Percentiles rank a stretch among this genome's conserved stretches.
Evolutionary conservation across 2,888 invertebrate species (phyloP).

Genomic region (Andrena fulva): DNA sequence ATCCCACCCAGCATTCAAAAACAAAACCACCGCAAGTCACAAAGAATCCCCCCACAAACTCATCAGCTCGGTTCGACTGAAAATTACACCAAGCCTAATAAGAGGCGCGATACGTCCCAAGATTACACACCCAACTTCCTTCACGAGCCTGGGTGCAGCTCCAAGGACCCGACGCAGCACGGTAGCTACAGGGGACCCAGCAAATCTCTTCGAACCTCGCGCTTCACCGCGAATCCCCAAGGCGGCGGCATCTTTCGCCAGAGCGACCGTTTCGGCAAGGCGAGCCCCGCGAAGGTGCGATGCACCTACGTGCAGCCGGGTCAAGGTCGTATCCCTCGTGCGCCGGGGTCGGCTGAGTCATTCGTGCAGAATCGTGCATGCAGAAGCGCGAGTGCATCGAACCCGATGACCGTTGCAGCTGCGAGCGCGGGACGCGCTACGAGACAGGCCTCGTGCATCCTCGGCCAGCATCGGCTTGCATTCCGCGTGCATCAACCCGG

Average conservation of each 20-base stretch:
- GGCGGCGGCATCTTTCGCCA: constrained; percentile 2
- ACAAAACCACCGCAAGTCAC: no score
- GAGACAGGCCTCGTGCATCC: constrained; percentile 62
- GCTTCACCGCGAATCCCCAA: not conserved
- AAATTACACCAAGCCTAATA: no score
- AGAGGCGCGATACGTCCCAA: not conserved
- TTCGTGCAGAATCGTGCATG: constrained; percentile 79
- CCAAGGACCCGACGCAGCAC: not conserved
- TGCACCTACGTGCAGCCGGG: constrained; percentile 81
- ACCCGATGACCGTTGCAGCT: constrained; percentile 83
- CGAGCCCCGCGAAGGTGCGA: constrained; percentile 75
- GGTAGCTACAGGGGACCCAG: not conserved
- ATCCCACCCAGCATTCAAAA: no score
- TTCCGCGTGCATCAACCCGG: constrained; percentile 81
- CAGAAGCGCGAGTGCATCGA: constrained; percentile 82
- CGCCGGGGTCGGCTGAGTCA: constrained; percentile 80
- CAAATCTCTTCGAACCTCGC: not conserved
- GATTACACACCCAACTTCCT: not conserved
- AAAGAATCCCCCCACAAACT: no score
- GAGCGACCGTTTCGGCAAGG: constrained; percentile 30
- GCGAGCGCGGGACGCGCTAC: constrained; percentile 63
- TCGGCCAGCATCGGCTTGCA: constrained; percentile 76
- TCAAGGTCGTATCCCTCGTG: constrained; percentile 82
- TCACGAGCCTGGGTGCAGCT: not conserved
- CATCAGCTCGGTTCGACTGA: no score